Evolutionary conservation across 37 sponge, comb jelly and placozoan species (phyloP).

Genomic region (Chondrilla cf. caribensis): DNA sequence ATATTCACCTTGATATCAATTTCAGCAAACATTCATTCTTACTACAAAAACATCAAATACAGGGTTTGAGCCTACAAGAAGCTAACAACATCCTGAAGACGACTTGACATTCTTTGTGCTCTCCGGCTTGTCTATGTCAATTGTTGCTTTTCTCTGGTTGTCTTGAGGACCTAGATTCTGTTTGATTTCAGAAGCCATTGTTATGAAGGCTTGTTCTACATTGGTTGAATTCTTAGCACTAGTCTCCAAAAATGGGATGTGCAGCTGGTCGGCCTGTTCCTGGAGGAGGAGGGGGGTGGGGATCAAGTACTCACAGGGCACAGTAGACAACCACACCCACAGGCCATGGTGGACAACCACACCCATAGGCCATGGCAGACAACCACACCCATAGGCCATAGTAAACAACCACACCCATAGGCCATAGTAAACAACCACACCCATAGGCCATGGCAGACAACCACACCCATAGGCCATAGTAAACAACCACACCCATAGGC

Average conservation of each 20-base stretch:
- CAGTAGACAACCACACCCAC: too few species aligned
- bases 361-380: too few species aligned
- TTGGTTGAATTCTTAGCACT: constrained; percentile 98
- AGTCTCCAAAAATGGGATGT: constrained; percentile 94
- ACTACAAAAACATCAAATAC: too few species aligned
- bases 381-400: too few species aligned
- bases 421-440: too few species aligned
- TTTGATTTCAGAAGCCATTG: constrained; percentile 99
- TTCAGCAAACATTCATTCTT: too few species aligned
- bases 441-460: too few species aligned
- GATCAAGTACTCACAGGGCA: not conserved
- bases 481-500: too few species aligned
- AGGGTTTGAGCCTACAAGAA: too few species aligned
- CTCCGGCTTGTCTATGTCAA: not conserved
- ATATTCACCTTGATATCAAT: not conserved
- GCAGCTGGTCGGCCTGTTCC: constrained; percentile 94
- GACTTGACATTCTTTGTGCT: constrained; percentile 2
- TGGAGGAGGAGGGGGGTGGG: not conserved
- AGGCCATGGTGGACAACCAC: too few species aligned
- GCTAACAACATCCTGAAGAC: constrained; percentile 7
- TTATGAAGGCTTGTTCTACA: constrained; percentile 97
- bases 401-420: too few species aligned
- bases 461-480: too few species aligned
- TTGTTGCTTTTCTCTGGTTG: not conserved
- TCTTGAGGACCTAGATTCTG: constrained; percentile 14